Conservation (phyloP, 2,113 vertebrate genomes). For the Aythya baeri region DNA sequence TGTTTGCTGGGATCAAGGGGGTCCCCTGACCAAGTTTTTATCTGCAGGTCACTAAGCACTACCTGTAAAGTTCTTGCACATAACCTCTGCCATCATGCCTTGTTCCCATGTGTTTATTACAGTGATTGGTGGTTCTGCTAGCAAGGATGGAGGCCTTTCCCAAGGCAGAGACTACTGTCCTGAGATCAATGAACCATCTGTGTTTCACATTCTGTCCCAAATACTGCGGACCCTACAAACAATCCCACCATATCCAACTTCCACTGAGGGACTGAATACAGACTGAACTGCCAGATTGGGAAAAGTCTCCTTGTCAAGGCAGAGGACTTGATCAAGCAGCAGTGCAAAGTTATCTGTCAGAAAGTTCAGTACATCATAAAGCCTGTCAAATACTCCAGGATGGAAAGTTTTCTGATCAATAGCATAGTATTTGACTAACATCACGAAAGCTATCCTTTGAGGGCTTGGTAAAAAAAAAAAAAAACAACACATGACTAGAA, state of each 20-base stretch:
- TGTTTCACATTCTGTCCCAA: background rate
- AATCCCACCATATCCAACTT: rapidly evolving
- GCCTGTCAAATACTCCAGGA: background rate
- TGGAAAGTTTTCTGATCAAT: background rate
- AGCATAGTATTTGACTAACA: background rate
- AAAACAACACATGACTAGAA: background rate
- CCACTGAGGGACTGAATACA: background rate
- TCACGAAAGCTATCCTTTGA: background rate
- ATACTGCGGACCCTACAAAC: background rate
- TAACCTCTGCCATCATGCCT: background rate
- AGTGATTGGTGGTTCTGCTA: background rate
- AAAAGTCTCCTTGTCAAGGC: background rate
- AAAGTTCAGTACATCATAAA: background rate
- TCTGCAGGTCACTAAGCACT: background rate
- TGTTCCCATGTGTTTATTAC: background rate
- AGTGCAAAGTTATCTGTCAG: background rate
- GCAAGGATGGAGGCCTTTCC: background rate
- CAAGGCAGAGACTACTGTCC: background rate
- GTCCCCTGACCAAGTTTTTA: rapidly evolving
- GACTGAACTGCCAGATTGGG: background rate
- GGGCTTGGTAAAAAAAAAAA: background rate
- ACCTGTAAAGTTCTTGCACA: background rate
- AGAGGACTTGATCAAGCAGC: background rate
- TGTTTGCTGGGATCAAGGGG: background rate
- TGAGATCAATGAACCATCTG: background rate